Evolutionary conservation across 2,888 invertebrate species (phyloP), one percentile per base, ranked within the genome.

Genomic region (Labia minor): DNA sequence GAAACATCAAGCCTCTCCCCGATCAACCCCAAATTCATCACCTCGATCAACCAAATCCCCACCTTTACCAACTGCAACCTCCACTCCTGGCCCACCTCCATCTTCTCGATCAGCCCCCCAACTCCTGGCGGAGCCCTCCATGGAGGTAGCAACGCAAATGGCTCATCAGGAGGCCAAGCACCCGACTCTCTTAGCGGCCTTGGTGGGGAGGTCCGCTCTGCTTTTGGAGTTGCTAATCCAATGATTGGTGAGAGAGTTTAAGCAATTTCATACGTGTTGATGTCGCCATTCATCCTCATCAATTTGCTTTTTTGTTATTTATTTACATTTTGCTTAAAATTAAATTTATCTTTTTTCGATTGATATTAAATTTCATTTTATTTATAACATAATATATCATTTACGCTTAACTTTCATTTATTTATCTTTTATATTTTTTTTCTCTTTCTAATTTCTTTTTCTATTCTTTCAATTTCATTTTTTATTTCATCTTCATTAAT

Each of bases 21-120:
- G 91, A 62, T 92, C 92, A 16, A 92, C 92, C 1, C 92, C 91
- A 1, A 92, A 92, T 77, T 92, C 91, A 65, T 92, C 91, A 37
- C 92, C 92, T 18, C 83, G 91, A 26, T 91, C 91, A 71, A 89
- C 90, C 33, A 92, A 92, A 77, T 90, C 90, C 26, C 92, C 92
- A 0, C 91, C 92, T 0, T 79, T 87, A 71, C 82, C 86, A 20
- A 33, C 33, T 8, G 33, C 33, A 33, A 33, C 33, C 6, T 33
- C 33, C 11, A 33, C 33, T 11, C 86, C 86, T 26, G 62, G 21
- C 16, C 0, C 86, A 85, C 1, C 78, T 81, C 21, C 77, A 77
- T 68, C 74, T 74, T 14, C 78, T 64, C 75, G 80, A 70, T 80
- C 80, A 18, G 80, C 80, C n/a, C 80, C 81, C 78, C 81, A 21